Percentiles rank a stretch among this genome's conserved stretches.
Conservation (phyloP, 2,797 vertebrate genomes). For the Typhlichthys subterraneus region DNA sequence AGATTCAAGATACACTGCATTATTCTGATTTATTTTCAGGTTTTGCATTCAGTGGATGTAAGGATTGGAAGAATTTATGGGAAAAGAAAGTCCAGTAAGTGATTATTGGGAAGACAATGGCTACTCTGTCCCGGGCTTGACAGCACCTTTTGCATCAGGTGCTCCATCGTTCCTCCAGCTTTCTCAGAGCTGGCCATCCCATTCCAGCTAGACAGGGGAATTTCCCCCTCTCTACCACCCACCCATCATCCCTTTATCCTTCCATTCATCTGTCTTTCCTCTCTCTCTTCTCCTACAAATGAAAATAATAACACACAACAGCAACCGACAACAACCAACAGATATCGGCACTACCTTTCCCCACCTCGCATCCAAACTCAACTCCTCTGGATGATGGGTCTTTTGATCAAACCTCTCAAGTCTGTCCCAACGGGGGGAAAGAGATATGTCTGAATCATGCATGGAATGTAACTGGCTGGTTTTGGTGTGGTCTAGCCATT, state of each 20-base stretch:
- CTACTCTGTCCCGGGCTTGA: constrained; percentile 69
- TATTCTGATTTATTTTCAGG: background rate
- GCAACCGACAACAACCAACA: constrained; percentile 68
- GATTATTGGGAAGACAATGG: constrained; percentile 80
- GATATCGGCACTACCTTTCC: constrained; percentile 34
- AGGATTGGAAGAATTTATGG: constrained; percentile 40
- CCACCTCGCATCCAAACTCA: constrained; percentile 56
- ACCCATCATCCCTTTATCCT: constrained; percentile 72
- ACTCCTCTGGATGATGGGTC: constrained; percentile 48
- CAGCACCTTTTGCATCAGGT: constrained; percentile 77
- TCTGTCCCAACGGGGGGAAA: constrained; percentile 59
- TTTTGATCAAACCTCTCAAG: constrained; percentile 68
- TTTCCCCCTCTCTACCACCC: constrained; percentile 64
- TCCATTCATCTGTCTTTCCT: constrained; percentile 71
- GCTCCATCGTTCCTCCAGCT: constrained; percentile 48
- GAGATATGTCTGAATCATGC: constrained; percentile 69
- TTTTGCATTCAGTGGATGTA: background rate
- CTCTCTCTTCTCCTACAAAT: constrained; percentile 67
- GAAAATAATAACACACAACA: constrained; percentile 77
- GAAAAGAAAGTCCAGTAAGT: constrained; percentile 68
- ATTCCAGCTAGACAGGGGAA: constrained; percentile 74
- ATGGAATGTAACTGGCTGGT: constrained; percentile 72
- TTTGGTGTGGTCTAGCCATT: constrained; percentile 71
- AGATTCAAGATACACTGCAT: background rate
- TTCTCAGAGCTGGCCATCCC: constrained; percentile 66